These are phyloP conservation scores for Pseudomyrmex flavicornis DNA, from an alignment of 1,140 invertebrate genomes.

Conservation along the genomic window DNA sequence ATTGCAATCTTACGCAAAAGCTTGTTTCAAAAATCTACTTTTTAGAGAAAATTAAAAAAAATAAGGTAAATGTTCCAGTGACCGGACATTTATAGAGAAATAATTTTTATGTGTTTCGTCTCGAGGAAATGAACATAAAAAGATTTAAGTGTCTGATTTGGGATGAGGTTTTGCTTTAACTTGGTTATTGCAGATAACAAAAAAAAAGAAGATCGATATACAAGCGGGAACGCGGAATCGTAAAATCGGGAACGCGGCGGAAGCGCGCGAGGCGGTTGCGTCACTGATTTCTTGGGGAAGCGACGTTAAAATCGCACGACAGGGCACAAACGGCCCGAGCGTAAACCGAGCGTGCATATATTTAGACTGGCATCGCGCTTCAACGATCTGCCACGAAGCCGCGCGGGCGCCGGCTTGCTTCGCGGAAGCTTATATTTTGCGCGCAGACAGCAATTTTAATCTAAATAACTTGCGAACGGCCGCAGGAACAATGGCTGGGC, in stretches of 20 bases:
- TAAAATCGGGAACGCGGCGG: slow-evolving; percentile 7
- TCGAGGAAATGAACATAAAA: not conserved
- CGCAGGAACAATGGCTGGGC: slow-evolving; percentile 11
- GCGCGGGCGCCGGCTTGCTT: slow-evolving; percentile 45
- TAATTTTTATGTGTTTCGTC: not conserved
- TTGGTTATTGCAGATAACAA: not conserved
- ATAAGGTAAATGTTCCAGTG: too few relatives aligned
- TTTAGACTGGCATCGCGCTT: slow-evolving; percentile 60
- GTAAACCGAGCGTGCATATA: slow-evolving; percentile 67
- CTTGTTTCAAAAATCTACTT: too few relatives aligned
- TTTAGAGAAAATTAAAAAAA: too few relatives aligned
- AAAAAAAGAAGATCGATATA: not conserved
- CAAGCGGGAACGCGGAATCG: not conserved
- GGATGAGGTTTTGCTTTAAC: not conserved
- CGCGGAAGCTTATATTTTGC: slow-evolving; percentile 53
- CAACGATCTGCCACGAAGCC: slow-evolving; percentile 50
- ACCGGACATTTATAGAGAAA: too few relatives aligned
- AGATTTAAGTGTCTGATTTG: not conserved
- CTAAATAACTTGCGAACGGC: slow-evolving; percentile 29
- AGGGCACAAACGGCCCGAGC: slow-evolving; percentile 51
- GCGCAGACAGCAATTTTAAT: slow-evolving; percentile 46
- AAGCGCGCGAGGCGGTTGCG: slow-evolving; percentile 50
- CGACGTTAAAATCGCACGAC: slow-evolving; percentile 53
- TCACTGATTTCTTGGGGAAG: slow-evolving; percentile 62
- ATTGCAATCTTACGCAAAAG: too few relatives aligned